phyloP scores from a whole-genome alignment of 2,797 vertebrate species.

The Dallia pectoralis region DNA sequence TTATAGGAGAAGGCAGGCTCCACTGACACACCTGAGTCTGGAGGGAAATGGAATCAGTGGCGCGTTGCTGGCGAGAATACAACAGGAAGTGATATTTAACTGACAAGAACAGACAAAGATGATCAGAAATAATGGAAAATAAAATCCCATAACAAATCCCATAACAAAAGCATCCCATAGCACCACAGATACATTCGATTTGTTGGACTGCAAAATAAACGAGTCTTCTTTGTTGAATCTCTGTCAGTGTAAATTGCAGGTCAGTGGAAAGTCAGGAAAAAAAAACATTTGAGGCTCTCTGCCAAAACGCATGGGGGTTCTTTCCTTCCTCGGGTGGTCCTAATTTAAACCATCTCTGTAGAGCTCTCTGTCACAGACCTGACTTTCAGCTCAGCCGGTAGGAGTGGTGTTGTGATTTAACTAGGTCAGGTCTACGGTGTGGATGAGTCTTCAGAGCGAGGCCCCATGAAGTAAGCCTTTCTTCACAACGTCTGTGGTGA shows the following conservation, averaged over 20 bases:
- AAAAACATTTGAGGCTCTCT: slow-evolving; percentile 25
- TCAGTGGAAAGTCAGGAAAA: slow-evolving; percentile 14
- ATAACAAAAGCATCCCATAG: neutral
- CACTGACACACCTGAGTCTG: slow-evolving; percentile 71
- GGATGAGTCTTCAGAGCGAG: slow-evolving; percentile 55
- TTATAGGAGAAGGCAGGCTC: slow-evolving; percentile 51
- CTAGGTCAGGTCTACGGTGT: slow-evolving; percentile 46
- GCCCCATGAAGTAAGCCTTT: slow-evolving; percentile 51
- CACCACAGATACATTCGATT: neutral
- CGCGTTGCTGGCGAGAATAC: slow-evolving; percentile 69
- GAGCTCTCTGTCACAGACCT: slow-evolving; percentile 35
- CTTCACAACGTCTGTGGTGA: slow-evolving; percentile 31
- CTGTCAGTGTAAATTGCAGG: slow-evolving; percentile 22
- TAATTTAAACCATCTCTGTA: slow-evolving; percentile 29
- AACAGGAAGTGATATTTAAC: slow-evolving; percentile 59
- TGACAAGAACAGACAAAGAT: slow-evolving; percentile 15
- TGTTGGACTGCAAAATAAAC: neutral
- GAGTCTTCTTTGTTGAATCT: slow-evolving; percentile 27
- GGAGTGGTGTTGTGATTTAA: slow-evolving; percentile 59
- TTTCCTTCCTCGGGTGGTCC: slow-evolving; percentile 49
- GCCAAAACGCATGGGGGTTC: slow-evolving; percentile 31
- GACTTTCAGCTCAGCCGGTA: slow-evolving; percentile 37
- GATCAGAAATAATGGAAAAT: neutral
- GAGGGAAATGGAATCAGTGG: slow-evolving; percentile 73
- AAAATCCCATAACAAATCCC: neutral